phyloP scores from a whole-genome alignment of 2,113 vertebrate genomes.

The Nycticorax nycticorax region DNA sequence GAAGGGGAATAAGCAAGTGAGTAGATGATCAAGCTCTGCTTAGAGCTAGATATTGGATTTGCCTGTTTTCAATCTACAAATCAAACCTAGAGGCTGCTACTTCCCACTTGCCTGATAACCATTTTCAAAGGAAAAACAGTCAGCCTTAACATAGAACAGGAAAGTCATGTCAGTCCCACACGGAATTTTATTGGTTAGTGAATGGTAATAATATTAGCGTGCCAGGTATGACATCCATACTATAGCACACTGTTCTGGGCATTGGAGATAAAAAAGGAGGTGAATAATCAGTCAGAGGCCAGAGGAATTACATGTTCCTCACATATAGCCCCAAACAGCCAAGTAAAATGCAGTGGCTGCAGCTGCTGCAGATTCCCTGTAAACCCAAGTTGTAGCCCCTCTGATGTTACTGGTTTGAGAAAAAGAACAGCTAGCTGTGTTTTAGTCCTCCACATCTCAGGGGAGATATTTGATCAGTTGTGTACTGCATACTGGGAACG shows the following conservation, averaged over 20 bases:
- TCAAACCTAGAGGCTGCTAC: background rate
- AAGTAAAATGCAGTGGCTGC: background rate
- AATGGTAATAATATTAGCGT: background rate
- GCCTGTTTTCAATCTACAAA: background rate
- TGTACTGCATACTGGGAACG: background rate
- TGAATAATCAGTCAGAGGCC: background rate
- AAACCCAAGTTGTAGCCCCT: background rate
- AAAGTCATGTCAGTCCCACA: background rate
- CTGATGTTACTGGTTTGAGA: background rate
- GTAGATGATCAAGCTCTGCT: background rate
- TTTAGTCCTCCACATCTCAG: background rate
- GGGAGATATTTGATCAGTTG: background rate
- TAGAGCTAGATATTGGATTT: background rate
- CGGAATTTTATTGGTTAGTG: background rate
- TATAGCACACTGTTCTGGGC: background rate
- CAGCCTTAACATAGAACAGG: background rate
- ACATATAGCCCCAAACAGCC: background rate
- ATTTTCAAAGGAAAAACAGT: background rate
- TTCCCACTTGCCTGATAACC: background rate
- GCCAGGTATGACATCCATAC: background rate
- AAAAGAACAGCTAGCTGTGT: background rate
- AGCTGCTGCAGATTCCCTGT: background rate
- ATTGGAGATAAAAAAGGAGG: background rate
- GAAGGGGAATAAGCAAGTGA: background rate
- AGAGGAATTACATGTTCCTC: background rate